phyloP scores from a whole-genome alignment of 2,113 vertebrate genomes.

The Camelus bactrianus region DNA sequence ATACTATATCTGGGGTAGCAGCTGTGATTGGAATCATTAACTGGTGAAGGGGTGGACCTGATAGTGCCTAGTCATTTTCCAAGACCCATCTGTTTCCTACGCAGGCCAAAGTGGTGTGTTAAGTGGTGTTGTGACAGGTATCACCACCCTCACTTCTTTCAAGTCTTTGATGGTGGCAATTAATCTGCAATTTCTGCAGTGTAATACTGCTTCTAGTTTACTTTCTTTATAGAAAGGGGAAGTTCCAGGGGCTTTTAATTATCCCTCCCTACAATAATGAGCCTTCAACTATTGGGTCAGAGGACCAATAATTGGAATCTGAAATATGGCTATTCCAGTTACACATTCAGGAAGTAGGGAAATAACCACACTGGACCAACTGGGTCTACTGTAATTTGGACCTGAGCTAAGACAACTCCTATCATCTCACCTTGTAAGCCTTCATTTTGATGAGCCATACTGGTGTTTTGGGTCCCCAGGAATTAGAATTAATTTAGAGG shows the following conservation, averaged over 20 bases:
- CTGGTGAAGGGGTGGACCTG: background rate
- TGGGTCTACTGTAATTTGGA: background rate
- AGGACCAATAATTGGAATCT: background rate
- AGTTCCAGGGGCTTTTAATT: background rate
- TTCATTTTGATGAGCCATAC: background rate
- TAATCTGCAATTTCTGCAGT: background rate
- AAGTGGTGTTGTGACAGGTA: background rate
- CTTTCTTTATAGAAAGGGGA: background rate
- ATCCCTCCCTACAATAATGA: background rate
- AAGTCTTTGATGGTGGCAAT: background rate
- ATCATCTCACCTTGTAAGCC: background rate
- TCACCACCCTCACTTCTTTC: background rate
- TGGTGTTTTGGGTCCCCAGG: background rate
- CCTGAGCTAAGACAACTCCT: background rate
- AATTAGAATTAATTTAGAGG: background rate
- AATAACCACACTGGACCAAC: background rate
- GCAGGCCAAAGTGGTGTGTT: background rate
- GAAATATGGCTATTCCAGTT: background rate
- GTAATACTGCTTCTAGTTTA: background rate
- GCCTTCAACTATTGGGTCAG: background rate
- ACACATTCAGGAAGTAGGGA: background rate
- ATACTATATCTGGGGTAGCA: background rate
- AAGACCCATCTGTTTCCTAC: background rate
- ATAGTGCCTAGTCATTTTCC: background rate
- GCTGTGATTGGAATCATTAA: background rate